Evolutionary conservation across 1,140 invertebrate genomes (phyloP).

Genomic region (Leptinotarsa undecemlineata): DNA sequence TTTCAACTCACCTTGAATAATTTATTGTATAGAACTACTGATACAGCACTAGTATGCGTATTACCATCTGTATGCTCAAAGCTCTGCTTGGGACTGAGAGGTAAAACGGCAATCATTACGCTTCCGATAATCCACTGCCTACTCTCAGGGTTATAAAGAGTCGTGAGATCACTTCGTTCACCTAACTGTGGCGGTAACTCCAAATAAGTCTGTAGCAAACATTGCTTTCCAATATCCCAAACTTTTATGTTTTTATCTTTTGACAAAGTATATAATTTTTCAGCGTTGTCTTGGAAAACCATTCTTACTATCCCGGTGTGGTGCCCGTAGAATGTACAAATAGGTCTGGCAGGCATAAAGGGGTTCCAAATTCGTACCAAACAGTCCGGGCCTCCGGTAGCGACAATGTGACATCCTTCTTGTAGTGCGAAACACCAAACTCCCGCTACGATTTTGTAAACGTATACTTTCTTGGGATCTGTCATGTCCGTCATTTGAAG

Average conservation of each 20-base stretch:
- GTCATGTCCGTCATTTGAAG: conserved; percentile 49
- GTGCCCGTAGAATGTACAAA: conserved; percentile 68
- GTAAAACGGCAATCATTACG: conserved; percentile 62
- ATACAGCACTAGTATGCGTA: conserved; percentile 67
- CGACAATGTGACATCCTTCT: conserved; percentile 62
- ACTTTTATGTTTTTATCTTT: conserved; percentile 71
- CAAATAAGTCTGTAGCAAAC: conserved; percentile 68
- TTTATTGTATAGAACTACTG: conserved; percentile 69
- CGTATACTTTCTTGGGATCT: conserved; percentile 39
- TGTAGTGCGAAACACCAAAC: conserved; percentile 63
- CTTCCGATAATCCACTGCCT: conserved; percentile 67
- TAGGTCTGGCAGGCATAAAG: conserved; percentile 68
- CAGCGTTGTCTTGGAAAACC: conserved; percentile 61
- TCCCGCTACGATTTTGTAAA: conserved; percentile 48
- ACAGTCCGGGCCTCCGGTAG: conserved; percentile 75
- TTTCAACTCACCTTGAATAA: conserved; percentile 61
- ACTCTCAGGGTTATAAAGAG: conserved; percentile 66
- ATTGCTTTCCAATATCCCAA: conserved; percentile 66
- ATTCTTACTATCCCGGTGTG: conserved; percentile 68
- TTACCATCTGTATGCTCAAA: conserved; percentile 68
- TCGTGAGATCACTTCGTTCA: conserved; percentile 61
- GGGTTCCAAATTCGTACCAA: conserved; percentile 75
- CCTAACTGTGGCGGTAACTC: conserved; percentile 63
- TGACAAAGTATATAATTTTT: conserved; percentile 63
- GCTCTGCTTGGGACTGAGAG: conserved; percentile 65